Conservation (phyloP, 2,113 vertebrate species). For the Stigmatopora argus region DNA sequence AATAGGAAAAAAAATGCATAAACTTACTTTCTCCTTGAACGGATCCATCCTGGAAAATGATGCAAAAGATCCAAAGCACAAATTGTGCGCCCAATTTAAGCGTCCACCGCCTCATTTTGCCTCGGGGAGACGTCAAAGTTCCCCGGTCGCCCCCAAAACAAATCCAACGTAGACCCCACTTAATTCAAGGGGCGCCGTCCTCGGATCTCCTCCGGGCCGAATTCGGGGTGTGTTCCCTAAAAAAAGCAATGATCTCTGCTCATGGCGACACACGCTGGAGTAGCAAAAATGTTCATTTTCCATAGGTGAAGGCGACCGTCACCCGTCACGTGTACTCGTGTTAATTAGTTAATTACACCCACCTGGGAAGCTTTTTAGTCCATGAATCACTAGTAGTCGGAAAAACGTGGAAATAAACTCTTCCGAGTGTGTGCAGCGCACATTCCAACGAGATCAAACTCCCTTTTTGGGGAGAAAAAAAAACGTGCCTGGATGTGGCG, state of each 20-base stretch:
- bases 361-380: neutral
- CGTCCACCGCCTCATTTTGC: slow-evolving; percentile 66
- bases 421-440: slow-evolving; percentile 12
- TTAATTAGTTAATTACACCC: slow-evolving; percentile 1
- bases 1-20: neutral
- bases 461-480: slow-evolving; percentile 37
- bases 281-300: slow-evolving; percentile 62
- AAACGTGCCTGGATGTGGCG: slow-evolving; percentile 33
- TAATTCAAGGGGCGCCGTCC: slow-evolving; percentile 9
- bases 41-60: slow-evolving; percentile 66
- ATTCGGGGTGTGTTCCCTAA: slow-evolving; percentile 49
- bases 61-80: slow-evolving; percentile 64
- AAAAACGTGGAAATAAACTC: neutral
- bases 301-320: slow-evolving; percentile 55
- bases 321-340: slow-evolving; percentile 54
- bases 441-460: slow-evolving; percentile 59
- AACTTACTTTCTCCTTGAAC: slow-evolving; percentile 76
- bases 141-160: neutral
- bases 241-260: slow-evolving; percentile 61
- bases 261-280: slow-evolving; percentile 55
- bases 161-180: slow-evolving; percentile 20
- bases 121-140: slow-evolving; percentile 18
- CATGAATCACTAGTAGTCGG: neutral
- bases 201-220: slow-evolving; percentile 28
- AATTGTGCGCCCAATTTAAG: slow-evolving; percentile 52